These are phyloP conservation scores for Pyxicephalus adspersus DNA, from an alignment of 2,113 vertebrate genomes.

Conservation along the genomic window DNA sequence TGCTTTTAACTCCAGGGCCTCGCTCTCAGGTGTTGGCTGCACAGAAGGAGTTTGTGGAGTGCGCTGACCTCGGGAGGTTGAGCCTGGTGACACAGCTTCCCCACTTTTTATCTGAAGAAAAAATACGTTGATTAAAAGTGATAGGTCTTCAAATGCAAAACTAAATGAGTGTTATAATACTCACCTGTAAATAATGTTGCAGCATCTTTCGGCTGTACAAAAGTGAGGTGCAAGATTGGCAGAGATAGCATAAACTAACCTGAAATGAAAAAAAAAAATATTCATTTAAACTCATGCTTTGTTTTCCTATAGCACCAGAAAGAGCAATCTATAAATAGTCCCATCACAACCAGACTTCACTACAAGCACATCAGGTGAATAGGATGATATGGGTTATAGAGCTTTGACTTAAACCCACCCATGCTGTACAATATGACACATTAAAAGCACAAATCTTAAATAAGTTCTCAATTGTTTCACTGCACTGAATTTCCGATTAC, in stretches of 20 bases:
- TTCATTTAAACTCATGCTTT: too few relatives aligned
- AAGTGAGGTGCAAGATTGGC: conserved; percentile 95
- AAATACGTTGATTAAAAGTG: background rate
- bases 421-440: too few relatives aligned
- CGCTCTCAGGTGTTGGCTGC: conserved; percentile 75
- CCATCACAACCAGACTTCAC: too few relatives aligned
- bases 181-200: conserved; percentile 95
- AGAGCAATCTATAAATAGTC: too few relatives aligned
- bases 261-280: conserved; percentile 59
- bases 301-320: too few relatives aligned
- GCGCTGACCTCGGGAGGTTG: conserved; percentile 77
- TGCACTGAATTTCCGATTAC: too few relatives aligned
- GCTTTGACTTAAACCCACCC: too few relatives aligned
- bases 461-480: too few relatives aligned
- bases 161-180: background rate
- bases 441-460: too few relatives aligned
- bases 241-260: conserved; percentile 94
- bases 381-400: too few relatives aligned
- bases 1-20: conserved; percentile 86
- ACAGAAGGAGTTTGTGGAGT: conserved; percentile 74
- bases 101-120: conserved; percentile 85
- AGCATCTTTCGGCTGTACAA: conserved; percentile 98
- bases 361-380: too few relatives aligned
- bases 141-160: background rate
- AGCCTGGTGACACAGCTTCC: conserved; percentile 78